phyloP scores from a whole-genome alignment of 2,888 invertebrate genomes.

The Cosmia trapezina region DNA sequence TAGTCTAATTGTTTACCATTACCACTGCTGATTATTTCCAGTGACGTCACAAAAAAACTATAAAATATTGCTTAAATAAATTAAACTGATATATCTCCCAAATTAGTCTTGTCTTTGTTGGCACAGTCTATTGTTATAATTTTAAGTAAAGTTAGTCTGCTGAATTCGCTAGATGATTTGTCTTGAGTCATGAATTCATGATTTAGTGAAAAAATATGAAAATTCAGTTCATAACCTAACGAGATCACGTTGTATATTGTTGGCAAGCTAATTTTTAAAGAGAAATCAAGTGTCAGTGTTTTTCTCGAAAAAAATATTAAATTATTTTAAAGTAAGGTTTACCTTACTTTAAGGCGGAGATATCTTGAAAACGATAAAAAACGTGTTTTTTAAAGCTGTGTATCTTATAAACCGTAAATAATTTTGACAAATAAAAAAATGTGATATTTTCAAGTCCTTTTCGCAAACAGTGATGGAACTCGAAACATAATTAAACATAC shows the following conservation, averaged over 20 bases:
- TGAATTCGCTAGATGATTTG: slow-evolving; percentile 12
- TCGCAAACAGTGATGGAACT: no score
- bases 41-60: slow-evolving; percentile 19
- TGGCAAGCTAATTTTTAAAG: neutral
- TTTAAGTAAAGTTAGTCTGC: slow-evolving; percentile 6
- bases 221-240: slow-evolving; percentile 25
- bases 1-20: neutral
- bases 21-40: slow-evolving; percentile 15
- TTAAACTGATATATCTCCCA: slow-evolving; percentile 38
- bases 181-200: slow-evolving; percentile 3
- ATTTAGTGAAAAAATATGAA: slow-evolving; percentile 29
- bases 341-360: no score
- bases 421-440: no score
- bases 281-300: no score
- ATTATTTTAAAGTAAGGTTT: no score
- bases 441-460: no score
- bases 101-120: slow-evolving; percentile 33
- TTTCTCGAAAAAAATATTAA: no score
- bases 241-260: slow-evolving; percentile 28
- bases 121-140: slow-evolving; percentile 37
- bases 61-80: slow-evolving; percentile 11
- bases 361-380: no score
- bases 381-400: no score
- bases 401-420: no score
- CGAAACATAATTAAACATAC: no score